These are phyloP conservation scores for Hanleya hanleyi DNA, from an alignment of 2,888 invertebrate species.

Conservation along the genomic window DNA sequence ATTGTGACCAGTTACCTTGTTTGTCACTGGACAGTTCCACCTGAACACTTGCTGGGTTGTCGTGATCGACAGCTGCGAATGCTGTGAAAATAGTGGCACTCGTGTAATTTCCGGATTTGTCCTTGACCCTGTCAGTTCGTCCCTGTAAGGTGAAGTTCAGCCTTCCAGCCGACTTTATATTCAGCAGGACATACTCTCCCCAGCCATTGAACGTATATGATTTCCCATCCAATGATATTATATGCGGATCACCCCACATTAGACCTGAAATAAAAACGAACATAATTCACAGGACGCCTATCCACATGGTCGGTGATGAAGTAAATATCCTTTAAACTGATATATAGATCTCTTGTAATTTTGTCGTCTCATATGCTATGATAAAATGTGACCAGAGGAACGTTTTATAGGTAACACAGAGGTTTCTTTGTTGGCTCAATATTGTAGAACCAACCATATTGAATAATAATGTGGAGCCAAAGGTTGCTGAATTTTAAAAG, in stretches of 20 bases:
- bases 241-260: conserved; percentile 44
- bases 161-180: not conserved
- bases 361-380: no score
- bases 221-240: conserved; percentile 37
- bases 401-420: no score
- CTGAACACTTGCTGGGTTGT: not conserved
- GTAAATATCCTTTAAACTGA: not conserved
- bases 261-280: conserved; percentile 20
- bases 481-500: no score
- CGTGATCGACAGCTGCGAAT: conserved; percentile 25
- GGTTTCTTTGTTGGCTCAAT: no score
- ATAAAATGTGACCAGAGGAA: no score
- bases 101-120: conserved; percentile 2
- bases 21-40: not conserved
- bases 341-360: no score
- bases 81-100: conserved; percentile 29
- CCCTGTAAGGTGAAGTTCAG: conserved; percentile 19
- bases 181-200: conserved; percentile 42
- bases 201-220: conserved; percentile 42
- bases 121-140: conserved; percentile 21
- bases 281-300: no score
- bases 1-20: not conserved
- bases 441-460: no score
- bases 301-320: no score
- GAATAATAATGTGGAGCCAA: no score